phyloP scores from a whole-genome alignment of 2,888 invertebrate species.

The Nephrotoma appendiculata region DNA sequence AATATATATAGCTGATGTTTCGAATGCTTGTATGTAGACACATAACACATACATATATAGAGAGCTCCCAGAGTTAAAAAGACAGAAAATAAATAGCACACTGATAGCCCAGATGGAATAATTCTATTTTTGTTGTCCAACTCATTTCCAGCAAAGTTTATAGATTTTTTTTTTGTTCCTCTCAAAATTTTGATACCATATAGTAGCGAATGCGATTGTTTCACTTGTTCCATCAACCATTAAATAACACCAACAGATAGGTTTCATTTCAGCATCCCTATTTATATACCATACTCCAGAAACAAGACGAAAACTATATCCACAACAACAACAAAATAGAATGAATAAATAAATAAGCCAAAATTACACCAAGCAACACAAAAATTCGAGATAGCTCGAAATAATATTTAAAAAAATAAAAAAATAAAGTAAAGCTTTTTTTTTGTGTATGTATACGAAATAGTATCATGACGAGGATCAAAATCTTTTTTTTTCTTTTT shows the following conservation, averaged over 20 bases:
- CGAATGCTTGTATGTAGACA: background rate
- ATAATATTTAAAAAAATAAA: background rate
- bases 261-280: background rate
- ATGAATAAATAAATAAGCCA: background rate
- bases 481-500: background rate
- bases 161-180: background rate
- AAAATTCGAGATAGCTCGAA: background rate
- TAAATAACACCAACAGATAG: background rate
- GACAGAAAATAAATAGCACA: background rate
- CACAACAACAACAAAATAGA: background rate
- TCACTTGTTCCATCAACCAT: background rate
- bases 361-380: background rate
- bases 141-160: background rate
- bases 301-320: background rate
- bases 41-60: background rate
- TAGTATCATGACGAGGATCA: background rate
- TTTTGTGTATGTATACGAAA: background rate
- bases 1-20: background rate
- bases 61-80: background rate
- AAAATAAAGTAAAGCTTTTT: background rate
- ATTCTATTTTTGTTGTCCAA: background rate
- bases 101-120: background rate
- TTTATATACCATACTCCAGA: background rate
- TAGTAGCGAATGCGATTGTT: background rate
- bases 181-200: background rate